A percentile compares a stretch with the other conserved stretches of the same genome.
Conservation (phyloP, 2,888 invertebrate genomes). For the Panzeria rudis region DNA sequence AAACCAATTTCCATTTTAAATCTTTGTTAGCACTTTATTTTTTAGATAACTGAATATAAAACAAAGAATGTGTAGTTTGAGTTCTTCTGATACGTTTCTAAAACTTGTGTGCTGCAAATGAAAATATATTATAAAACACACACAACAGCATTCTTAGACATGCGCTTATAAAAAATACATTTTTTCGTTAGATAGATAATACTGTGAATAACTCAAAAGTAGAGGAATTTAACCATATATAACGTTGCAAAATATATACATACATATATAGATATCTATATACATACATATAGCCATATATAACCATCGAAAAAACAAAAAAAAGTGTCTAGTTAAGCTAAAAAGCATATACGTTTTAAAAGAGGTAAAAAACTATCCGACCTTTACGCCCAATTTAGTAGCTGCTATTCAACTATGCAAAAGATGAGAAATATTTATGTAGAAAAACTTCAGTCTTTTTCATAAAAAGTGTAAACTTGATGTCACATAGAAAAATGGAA, state of each 20-base stretch:
- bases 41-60: background rate
- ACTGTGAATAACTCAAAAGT: conserved; percentile 36
- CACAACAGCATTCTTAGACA: background rate
- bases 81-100: background rate
- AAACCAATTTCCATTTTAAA: background rate
- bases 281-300: too few species aligned
- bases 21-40: background rate
- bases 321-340: conserved; percentile 26
- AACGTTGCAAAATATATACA: background rate
- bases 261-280: background rate
- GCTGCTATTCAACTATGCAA: conserved; percentile 36
- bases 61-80: background rate
- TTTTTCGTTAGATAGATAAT: conserved; percentile 12
- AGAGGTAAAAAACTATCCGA: background rate
- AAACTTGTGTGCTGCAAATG: background rate
- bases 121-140: conserved; percentile 17
- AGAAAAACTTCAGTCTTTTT: conserved; percentile 24
- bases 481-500: conserved; percentile 48
- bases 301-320: background rate
- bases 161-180: background rate
- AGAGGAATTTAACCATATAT: background rate
- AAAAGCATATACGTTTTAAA: background rate
- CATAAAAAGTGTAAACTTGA: conserved; percentile 42
- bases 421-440: conserved; percentile 7
- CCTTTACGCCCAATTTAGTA: conserved; percentile 55